These are phyloP conservation scores for Graphium colonna DNA, from an alignment of 2,888 invertebrate genomes.

Conservation along the genomic window DNA sequence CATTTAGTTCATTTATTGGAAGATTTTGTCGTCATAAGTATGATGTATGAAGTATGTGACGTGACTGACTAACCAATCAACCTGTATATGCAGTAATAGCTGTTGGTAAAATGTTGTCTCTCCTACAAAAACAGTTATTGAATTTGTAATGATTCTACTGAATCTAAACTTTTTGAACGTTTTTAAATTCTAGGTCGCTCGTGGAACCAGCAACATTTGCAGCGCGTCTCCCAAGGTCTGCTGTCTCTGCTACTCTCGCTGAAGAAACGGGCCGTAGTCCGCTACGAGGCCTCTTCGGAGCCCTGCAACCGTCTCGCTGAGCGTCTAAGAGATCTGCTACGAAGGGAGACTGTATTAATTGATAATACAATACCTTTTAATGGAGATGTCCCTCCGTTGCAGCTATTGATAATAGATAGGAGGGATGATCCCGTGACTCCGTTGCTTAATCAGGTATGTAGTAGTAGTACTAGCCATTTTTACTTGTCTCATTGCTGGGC, in stretches of 20 bases:
- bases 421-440: constrained; percentile 98
- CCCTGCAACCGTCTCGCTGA: constrained; percentile 92
- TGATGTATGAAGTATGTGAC: no score
- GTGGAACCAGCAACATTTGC: constrained; percentile 90
- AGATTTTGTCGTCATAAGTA: no score
- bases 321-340: constrained; percentile 90
- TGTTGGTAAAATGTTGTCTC: no score
- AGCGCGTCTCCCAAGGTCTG: constrained; percentile 91
- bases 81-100: no score
- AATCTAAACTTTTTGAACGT: neutral
- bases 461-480: no score
- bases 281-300: constrained; percentile 93
- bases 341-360: constrained; percentile 92
- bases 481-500: no score
- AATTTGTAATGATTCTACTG: no score
- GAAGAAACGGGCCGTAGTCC: constrained; percentile 93
- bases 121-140: no score
- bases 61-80: no score
- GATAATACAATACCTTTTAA: constrained; percentile 90
- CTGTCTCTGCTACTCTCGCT: constrained; percentile 92
- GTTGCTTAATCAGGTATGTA: constrained; percentile 89
- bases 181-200: constrained; percentile 66
- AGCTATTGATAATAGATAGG: constrained; percentile 94
- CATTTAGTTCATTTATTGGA: no score
- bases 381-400: constrained; percentile 86